phyloP scores from a whole-genome alignment of 2,113 vertebrate genomes.

The Ramphastos sulfuratus region DNA sequence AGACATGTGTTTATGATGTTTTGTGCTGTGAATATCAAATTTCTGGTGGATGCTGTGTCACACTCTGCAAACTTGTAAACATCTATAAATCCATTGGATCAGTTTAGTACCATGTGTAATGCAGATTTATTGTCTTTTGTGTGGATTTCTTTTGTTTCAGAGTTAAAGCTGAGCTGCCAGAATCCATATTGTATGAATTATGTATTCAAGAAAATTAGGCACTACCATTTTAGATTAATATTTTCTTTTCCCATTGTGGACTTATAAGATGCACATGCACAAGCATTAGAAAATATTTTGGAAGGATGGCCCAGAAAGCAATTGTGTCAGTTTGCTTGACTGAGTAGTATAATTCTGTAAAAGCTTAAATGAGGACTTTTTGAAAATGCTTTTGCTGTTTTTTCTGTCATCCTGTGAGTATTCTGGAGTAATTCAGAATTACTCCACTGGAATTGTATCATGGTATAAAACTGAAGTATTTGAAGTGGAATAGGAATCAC shows the following conservation, averaged over 20 bases:
- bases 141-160: conserved; percentile 63
- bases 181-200: conserved; percentile 44
- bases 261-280: not conserved
- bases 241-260: conserved; percentile 37
- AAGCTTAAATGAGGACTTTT: not conserved
- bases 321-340: not conserved
- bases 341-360: not conserved
- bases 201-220: conserved; percentile 41
- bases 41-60: conserved; percentile 64
- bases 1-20: conserved; percentile 65
- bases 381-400: not conserved
- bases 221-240: conserved; percentile 37
- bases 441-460: not conserved
- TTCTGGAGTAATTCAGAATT: not conserved
- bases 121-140: conserved; percentile 68
- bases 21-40: conserved; percentile 62
- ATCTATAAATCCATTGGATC: conserved; percentile 59
- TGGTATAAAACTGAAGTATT: not conserved
- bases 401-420: not conserved
- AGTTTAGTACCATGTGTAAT: conserved; percentile 65
- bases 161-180: conserved; percentile 36
- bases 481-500: not conserved
- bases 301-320: not conserved
- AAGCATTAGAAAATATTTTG: conserved; percentile 10
- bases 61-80: conserved; percentile 59